Base-by-base conservation (phyloP, 2,888 invertebrate species). In the Aquatica leii region DNA sequence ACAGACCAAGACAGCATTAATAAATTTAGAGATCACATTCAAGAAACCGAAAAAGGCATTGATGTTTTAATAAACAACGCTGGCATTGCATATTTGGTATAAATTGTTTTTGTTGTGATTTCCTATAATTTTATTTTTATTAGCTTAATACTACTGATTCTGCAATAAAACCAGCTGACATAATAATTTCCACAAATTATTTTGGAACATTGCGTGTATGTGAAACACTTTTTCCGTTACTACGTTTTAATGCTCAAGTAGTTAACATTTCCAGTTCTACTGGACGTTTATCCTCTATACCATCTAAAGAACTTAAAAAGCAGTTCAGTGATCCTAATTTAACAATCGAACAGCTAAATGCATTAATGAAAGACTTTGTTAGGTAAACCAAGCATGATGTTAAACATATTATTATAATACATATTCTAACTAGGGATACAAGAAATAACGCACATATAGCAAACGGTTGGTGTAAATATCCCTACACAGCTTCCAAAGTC, bases 401-500 rank as follows among this genome's bases (percentile, higher is more conserved):
- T 11, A 41, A n/a, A 5, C 31, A 12, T 17, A 14, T 34, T 9
- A 17, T 5, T n/a, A 46, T 46, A 8, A 18, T 8, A 18, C 11
- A 11, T 9, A 1, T 14, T 17, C 40, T 3, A 18, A 20, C 6
- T 65, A 78, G 77, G 18, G 73, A 72, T 64, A 74, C 76, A n/a
- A 73, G 76, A 65, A 67, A 69, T 6, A 71, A 67, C 20, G 72
- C 71, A 62, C 40, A 74, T 58, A 55, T 53, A 12, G 71, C 72
- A 49, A 73, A 74, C 56, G 78, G 76, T 15, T 80, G 80, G 80
- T 79, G 78, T n/a, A 72, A 69, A 57, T 87, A 87, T 1, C 85
- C 90, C 0, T 93, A 93, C 78, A 83, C 79, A 0, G 87, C 88
- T 3, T 91, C 92, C 0, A 94, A 94, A 84, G 89, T 93, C 9